Evolutionary conservation across 2,113 vertebrate genomes (phyloP), one percentile per base, ranked within the genome.

Genomic region (Paratilapia polleni): DNA sequence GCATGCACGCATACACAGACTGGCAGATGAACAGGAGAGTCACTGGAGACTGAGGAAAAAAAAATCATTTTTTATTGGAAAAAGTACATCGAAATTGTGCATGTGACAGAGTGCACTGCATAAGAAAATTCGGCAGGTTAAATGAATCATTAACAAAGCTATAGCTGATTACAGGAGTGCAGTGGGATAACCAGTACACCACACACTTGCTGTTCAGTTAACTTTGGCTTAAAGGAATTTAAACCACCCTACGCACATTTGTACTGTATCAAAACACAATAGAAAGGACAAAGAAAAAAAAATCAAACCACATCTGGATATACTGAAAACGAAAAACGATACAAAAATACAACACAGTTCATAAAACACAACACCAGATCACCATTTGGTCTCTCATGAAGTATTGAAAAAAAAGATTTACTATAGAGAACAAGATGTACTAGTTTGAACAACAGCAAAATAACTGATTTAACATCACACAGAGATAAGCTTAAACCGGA

Each of bases 51-150:
- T 17, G 5, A 41, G 84, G 43, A 70, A 75, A 74, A 84, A 74
- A 81, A 87, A 49, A 78, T 82, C 5, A 17, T 68, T 57, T 77
- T 92, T 93, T 93, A 93, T 94, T 91, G 64, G 43, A 75, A 89
- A 70, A 79, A n/a, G 60, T 19, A 90, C 80, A 85, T 31, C 79
- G 57, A 83, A 81, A 84, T 78, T 64, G 41, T 63, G 78, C 78
- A 82, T 68, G 60, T 83, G 70, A 78, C 61, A 80, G 68, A 81
- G 64, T 58, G 56, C 58, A 34, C 58, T 26, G 61, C 78, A 38
- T 41, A 61, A 70, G 66, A 87, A 47, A 87, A 13, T 41, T 47
- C 31, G 74, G 63, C 34, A 77, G 80, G 76, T 81, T 84, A 86
- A 87, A 94, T 62, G 17, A 89, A 83, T 83, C 78, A 89, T 24